These are phyloP conservation scores for Boloria selene DNA, from an alignment of 2,888 invertebrate genomes.

Conservation along the genomic window DNA sequence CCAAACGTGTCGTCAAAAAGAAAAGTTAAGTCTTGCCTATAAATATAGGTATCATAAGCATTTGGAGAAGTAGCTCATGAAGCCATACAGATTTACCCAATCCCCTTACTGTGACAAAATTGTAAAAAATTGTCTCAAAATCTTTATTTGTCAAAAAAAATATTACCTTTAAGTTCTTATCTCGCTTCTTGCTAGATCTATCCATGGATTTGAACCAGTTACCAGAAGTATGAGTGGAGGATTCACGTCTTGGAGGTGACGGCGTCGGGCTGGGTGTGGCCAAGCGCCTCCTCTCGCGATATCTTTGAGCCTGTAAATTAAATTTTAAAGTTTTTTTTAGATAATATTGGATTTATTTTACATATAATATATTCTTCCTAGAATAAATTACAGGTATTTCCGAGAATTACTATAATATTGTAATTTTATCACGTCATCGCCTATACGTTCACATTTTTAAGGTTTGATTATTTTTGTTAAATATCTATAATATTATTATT, in stretches of 20 bases:
- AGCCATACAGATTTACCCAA: too few species aligned
- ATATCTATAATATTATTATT: neutral
- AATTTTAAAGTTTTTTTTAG: neutral
- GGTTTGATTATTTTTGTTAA: neutral
- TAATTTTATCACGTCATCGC: too few species aligned
- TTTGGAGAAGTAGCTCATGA: too few species aligned
- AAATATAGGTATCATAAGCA: too few species aligned
- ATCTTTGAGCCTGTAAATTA: constrained; percentile 77
- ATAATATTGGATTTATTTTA: neutral
- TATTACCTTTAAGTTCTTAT: constrained; percentile 73
- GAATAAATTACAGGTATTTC: neutral
- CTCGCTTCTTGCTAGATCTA: constrained; percentile 86
- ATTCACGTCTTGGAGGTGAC: constrained; percentile 83
- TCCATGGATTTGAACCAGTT: constrained; percentile 92
- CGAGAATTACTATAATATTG: too few species aligned
- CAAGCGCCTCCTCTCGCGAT: constrained; percentile 87
- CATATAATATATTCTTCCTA: neutral
- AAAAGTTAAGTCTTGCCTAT: too few species aligned
- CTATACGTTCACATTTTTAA: too few species aligned
- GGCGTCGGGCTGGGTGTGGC: constrained; percentile 89
- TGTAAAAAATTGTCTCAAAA: too few species aligned
- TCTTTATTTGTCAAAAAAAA: too few species aligned
- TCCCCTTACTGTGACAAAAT: too few species aligned
- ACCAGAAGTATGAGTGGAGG: constrained; percentile 67
- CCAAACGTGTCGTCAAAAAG: too few species aligned